These are phyloP conservation scores for Datnioides undecimradiatus DNA, from an alignment of 2,113 vertebrate genomes.

Conservation along the genomic window DNA sequence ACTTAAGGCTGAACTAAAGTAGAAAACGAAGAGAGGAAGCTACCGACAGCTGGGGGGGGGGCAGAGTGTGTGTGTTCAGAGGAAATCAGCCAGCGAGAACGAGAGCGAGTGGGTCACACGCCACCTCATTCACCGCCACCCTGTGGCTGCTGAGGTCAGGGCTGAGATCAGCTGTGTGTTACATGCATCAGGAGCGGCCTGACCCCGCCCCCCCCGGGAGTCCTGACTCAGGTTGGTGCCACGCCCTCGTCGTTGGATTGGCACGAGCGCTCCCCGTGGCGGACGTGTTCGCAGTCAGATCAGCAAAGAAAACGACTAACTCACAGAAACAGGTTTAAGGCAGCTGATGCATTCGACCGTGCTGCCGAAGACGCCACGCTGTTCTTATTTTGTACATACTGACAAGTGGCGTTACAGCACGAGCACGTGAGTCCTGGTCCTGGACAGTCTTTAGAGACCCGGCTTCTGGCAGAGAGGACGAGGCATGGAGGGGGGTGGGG, in stretches of 20 bases:
- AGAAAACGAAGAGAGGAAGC: too few species aligned
- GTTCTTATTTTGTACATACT: conserved; percentile 51
- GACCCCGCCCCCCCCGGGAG: too few species aligned
- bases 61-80: too few species aligned
- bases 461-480: not conserved
- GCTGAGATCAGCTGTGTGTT: not conserved
- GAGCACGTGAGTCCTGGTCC: conserved; percentile 30
- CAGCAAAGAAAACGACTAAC: conserved; percentile 8
- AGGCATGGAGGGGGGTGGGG: conserved; percentile 8
- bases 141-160: too few species aligned
- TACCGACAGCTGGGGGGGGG: too few species aligned
- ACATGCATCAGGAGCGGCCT: not conserved
- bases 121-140: conserved; percentile 16
- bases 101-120: not conserved
- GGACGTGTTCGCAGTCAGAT: conserved; percentile 34
- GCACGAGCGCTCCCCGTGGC: conserved; percentile 26
- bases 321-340: conserved; percentile 58
- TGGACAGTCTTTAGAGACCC: conserved; percentile 28
- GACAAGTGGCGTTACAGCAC: conserved; percentile 45
- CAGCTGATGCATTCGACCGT: conserved; percentile 53
- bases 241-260: too few species aligned
- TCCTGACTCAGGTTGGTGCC: too few species aligned
- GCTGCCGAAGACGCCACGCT: conserved; percentile 11
- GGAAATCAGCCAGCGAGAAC: not conserved
- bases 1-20: conserved; percentile 46